Conservation (phyloP, 2,113 vertebrate species). For the Nyctereutes procyonoides region DNA sequence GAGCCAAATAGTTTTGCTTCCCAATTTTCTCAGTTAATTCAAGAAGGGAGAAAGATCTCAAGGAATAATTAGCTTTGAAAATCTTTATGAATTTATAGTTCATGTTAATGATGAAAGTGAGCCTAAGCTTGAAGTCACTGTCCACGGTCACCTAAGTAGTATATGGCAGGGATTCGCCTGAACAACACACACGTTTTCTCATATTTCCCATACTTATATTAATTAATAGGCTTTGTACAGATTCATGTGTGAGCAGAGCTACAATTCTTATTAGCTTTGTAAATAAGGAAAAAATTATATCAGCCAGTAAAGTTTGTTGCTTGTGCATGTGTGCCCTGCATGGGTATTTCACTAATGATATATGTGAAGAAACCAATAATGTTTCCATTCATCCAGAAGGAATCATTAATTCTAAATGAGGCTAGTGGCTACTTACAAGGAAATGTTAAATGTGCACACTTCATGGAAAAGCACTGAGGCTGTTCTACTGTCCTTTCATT, state of each 20-base stretch:
- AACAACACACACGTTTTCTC: neutral
- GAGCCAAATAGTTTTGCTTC: neutral
- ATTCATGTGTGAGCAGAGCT: neutral
- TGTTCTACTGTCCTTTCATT: neutral
- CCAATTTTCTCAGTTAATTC: neutral
- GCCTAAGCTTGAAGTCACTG: neutral
- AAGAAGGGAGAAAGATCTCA: neutral
- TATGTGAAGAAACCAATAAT: neutral
- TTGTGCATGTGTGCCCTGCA: neutral
- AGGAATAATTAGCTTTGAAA: conserved; percentile 1
- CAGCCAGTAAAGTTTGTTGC: neutral
- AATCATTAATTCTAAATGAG: neutral
- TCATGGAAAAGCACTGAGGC: neutral
- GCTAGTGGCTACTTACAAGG: neutral
- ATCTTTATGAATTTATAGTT: neutral
- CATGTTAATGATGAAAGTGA: neutral
- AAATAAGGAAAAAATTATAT: neutral
- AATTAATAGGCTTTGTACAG: neutral
- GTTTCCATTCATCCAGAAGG: neutral
- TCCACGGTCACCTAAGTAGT: neutral
- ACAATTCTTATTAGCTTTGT: neutral
- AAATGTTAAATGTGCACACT: neutral
- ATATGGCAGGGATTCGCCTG: neutral
- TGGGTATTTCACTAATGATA: neutral
- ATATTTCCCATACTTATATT: neutral